These are phyloP conservation scores for Gambelia wislizenii DNA, from an alignment of 2,797 vertebrate genomes.

Conservation along the genomic window DNA sequence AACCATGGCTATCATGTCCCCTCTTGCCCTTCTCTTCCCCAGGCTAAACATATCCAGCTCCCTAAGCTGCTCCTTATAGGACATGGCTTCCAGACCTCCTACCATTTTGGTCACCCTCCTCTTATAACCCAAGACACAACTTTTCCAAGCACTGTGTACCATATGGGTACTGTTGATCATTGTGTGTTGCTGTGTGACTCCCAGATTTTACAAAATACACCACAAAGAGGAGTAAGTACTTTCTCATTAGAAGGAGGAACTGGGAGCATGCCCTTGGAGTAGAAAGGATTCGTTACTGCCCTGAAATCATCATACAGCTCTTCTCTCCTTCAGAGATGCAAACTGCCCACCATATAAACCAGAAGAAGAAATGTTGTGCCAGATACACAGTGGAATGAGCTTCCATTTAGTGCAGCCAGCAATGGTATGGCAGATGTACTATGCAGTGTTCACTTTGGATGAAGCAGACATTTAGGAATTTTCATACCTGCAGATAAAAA, in stretches of 20 bases:
- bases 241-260: neutral
- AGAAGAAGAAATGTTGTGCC: neutral
- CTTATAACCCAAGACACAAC: neutral
- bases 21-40: no score
- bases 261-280: no score
- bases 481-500: neutral
- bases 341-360: neutral
- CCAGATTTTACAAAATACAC: no score
- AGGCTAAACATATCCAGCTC: no score
- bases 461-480: neutral
- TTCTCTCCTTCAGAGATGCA: neutral
- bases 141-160: neutral
- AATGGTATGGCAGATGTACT: neutral
- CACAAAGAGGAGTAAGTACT: neutral
- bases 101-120: no score
- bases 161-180: neutral
- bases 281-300: neutral
- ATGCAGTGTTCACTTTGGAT: neutral
- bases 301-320: neutral
- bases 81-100: no score
- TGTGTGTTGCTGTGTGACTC: neutral
- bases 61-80: no score
- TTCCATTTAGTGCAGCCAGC: neutral
- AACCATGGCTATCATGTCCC: no score
- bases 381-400: neutral